These are phyloP conservation scores for Phaethornis superciliosus DNA, from an alignment of 2,113 vertebrate species.

Conservation along the genomic window DNA sequence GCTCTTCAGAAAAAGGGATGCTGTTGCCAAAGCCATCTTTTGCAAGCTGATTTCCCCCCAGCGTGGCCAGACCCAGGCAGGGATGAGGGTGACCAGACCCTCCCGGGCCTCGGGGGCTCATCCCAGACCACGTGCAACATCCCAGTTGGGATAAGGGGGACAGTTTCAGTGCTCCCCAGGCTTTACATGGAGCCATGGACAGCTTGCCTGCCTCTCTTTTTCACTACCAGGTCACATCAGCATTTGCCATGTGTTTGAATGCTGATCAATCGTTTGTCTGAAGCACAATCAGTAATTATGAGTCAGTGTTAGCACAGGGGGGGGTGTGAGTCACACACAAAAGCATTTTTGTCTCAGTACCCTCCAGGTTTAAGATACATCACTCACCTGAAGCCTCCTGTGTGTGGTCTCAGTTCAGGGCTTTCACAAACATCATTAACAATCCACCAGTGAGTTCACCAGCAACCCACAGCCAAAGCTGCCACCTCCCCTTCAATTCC, in stretches of 20 bases:
- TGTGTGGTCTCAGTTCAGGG: constrained; percentile 48
- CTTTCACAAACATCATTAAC: constrained; percentile 40
- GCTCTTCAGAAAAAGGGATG: neutral
- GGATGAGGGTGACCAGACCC: neutral
- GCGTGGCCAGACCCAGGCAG: fast-evolving
- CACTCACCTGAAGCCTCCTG: neutral
- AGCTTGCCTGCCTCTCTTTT: neutral
- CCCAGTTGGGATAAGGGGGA: neutral
- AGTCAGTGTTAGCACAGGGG: constrained; percentile 33
- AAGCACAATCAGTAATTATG: constrained; percentile 16
- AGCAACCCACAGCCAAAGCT: neutral
- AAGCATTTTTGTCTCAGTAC: constrained; percentile 25
- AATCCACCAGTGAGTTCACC: neutral
- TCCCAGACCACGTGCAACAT: neutral
- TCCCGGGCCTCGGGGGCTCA: neutral
- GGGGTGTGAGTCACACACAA: constrained; percentile 60
- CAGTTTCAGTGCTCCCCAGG: neutral
- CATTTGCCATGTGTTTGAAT: constrained; percentile 16
- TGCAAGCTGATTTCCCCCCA: neutral
- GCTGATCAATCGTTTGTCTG: constrained; percentile 60
- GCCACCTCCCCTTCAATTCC: constrained; percentile 12
- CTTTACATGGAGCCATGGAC: neutral
- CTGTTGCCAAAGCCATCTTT: neutral
- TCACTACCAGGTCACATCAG: neutral
- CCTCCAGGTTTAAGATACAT: constrained; percentile 41